These are phyloP conservation scores for Herpetotheres cachinnans DNA, from an alignment of 2,113 vertebrate genomes.

Conservation along the genomic window DNA sequence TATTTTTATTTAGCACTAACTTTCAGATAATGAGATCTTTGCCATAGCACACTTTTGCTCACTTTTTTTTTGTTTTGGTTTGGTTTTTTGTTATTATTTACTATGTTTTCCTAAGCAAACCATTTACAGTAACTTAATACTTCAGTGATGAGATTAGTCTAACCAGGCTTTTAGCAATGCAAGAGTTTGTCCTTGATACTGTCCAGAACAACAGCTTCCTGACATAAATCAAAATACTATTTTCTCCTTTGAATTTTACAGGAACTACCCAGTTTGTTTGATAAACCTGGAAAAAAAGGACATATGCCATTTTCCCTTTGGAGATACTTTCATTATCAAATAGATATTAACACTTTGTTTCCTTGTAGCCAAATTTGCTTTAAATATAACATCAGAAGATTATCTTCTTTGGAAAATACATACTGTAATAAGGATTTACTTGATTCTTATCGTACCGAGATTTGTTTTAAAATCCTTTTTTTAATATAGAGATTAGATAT, in stretches of 20 bases:
- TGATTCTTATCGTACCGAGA: accelerated
- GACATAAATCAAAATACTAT: background rate
- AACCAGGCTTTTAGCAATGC: background rate
- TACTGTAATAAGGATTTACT: background rate
- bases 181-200: background rate
- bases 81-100: background rate
- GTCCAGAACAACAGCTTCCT: background rate
- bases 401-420: background rate
- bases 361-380: background rate
- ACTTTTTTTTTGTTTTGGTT: background rate
- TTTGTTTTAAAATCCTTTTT: background rate
- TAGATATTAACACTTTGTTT: background rate
- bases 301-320: background rate
- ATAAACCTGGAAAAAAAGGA: background rate
- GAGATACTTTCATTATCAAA: background rate
- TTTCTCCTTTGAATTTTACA: background rate
- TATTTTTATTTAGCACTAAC: background rate
- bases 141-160: background rate
- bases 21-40: background rate
- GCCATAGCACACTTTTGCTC: background rate
- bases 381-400: background rate
- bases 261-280: background rate
- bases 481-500: no score
- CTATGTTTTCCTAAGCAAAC: background rate
- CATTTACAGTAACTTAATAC: background rate